phyloP scores from a whole-genome alignment of 2,113 vertebrate genomes.

The Saccopteryx leptura region DNA sequence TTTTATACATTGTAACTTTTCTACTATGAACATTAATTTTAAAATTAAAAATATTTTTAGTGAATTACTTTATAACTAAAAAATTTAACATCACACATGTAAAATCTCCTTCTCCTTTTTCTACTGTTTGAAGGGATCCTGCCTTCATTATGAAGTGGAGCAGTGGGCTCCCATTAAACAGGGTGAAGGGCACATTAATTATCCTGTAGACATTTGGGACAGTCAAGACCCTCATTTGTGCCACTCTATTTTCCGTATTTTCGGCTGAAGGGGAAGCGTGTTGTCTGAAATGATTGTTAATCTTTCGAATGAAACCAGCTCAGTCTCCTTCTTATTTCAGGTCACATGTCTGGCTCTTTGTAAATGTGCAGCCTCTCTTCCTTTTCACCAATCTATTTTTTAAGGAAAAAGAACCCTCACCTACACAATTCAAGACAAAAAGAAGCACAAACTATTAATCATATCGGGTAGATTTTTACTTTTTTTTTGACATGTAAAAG shows the following conservation, averaged over 20 bases:
- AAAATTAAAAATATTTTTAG: neutral
- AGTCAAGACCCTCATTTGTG: conserved; percentile 84
- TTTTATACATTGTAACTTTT: neutral
- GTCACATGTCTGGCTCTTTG: conserved; percentile 74
- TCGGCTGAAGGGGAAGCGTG: conserved; percentile 83
- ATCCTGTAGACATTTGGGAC: conserved; percentile 83
- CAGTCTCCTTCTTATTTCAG: conserved; percentile 80
- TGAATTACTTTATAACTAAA: conserved; percentile 57
- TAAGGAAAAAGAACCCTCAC: neutral
- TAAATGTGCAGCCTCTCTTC: conserved; percentile 76
- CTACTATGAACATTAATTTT: neutral
- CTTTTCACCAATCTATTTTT: conserved; percentile 56
- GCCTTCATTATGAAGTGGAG: conserved; percentile 78
- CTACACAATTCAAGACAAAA: conserved; percentile 1
- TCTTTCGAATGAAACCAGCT: conserved; percentile 84
- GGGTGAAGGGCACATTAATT: conserved; percentile 83
- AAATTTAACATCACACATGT: neutral
- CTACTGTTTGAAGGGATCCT: conserved; percentile 72
- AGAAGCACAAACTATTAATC: conserved; percentile 16
- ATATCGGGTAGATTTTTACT: conserved; percentile 2
- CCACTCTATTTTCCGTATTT: conserved; percentile 83
- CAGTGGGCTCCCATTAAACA: conserved; percentile 80
- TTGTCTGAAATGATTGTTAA: conserved; percentile 84
- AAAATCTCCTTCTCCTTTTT: neutral
- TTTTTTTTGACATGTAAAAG: neutral